Evolutionary conservation across 2,888 invertebrate species (phyloP), one percentile per base, ranked within the genome.

Genomic region (Heliconius erato): DNA sequence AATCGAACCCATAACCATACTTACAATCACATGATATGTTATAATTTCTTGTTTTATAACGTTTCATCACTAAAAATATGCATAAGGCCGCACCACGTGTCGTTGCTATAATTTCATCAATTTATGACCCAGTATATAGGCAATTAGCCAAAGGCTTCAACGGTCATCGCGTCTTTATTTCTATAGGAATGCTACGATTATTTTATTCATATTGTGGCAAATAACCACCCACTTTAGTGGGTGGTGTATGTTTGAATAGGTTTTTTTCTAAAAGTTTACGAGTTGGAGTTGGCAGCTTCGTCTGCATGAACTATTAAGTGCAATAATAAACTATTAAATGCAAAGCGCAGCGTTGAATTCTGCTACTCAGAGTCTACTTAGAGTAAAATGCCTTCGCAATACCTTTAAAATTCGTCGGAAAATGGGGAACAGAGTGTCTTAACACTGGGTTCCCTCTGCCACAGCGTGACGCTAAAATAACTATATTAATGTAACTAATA

Each of bases 221-320:
- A 87, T 90, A 88, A 88, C 93, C 92, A 91, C 93, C 93, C 93
- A 92, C 92, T 85, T 86, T 65, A 87, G 49, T 68, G 83, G 80
- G 54, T 86, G 90, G 91, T 86, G 68, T 85, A 91, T 91, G 88
- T 83, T 79, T 1, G 9, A 49, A 44, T 9, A 14, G 28, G 26
- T 74, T 26, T 63, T 5, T 67, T 26, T 67, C 2, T 26, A 26
- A 63, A 63, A n/a, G 11, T 12, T 63, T 11, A 63, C n/a, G 12
- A n/a, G 63, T 63, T 63, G 12, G 23, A n/a, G 11, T 11, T 1
- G 23, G 4, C n/a, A 63, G 11, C 63, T 63, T n/a, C n/a, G 11
- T n/a, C 3, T 23, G 54, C 6, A 3, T 54, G 54, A 54, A 54
- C 23, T 23, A 9, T 7, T 23, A 59, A 9, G n/a, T n/a, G 9